Base-by-base conservation (phyloP, 2,113 vertebrate genomes). In the Parotia lawesii region DNA sequence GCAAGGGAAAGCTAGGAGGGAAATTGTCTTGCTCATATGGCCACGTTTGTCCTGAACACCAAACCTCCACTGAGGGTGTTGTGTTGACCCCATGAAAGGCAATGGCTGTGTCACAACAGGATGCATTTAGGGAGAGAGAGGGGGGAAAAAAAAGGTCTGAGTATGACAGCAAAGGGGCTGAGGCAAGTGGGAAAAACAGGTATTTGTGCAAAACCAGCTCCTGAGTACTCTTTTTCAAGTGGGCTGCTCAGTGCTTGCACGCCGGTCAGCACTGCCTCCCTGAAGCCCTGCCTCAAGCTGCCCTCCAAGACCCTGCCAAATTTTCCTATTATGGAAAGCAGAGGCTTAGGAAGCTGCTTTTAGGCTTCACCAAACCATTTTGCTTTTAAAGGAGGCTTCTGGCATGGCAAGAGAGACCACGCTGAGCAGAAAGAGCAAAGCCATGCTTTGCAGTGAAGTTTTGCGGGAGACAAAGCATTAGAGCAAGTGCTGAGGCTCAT, bases 1-100 rank as follows among this genome's bases (percentile, higher is more conserved):
- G 14, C 1, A 15, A 29, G 50, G 37, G 50, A 57, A 51, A 73
- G 54, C 21, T 2, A 4, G 6, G 31, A 25, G 6, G 10, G 8
- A 8, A 29, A 38, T 11, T 10, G 7, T 28, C n/a, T 18, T 45
- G 24, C 19, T 87, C 8, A 2, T n/a, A 4, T 2, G 3, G 37
- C 7, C 6, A 1, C 0, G 0, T 47, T 57, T 2, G 1, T 38
- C 21, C 12, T 15, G 29, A 51, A 27, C 61, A 29, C 37, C 78
- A 81, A 61, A 29, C 21, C 44, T 61, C 47, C 61, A 0, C 3
- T 12, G 19, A 53, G 19, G 1, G 0, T 40, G 8, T 33, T 0
- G 2, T 13, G 6, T 17, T 77, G 54, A 12, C 24, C 17, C 45
- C 9, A 29, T 23, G 69, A 45, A 51, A 51, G 37, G 37, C 47